A percentile compares a stretch with the other conserved stretches of the same genome.
Conservation (phyloP, 2,797 vertebrate species). For the Falco concolor region DNA sequence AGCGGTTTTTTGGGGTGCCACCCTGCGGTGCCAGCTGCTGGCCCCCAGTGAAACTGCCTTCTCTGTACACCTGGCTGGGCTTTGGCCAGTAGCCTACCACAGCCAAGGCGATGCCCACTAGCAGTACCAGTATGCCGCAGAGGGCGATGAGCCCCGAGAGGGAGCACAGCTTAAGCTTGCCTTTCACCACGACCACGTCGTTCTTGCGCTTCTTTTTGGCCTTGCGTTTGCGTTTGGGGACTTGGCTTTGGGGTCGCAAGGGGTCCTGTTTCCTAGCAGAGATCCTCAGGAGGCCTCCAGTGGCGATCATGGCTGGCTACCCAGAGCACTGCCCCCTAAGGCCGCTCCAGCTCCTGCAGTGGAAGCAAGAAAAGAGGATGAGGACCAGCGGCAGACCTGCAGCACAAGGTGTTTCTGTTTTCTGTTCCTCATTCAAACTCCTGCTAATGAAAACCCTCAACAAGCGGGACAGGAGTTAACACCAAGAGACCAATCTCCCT, state of each 20-base stretch:
- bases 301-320: constrained; percentile 90
- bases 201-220: constrained; percentile 92
- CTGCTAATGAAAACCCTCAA: not conserved
- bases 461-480: not conserved
- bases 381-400: not conserved
- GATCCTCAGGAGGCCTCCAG: constrained; percentile 95
- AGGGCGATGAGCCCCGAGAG: constrained; percentile 88
- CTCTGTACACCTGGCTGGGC: constrained; percentile 73
- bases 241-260: constrained; percentile 83
- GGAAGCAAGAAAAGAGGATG: constrained; percentile 59
- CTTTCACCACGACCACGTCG: constrained; percentile 95
- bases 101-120: constrained; percentile 92
- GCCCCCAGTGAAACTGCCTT: not conserved
- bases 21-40: not conserved
- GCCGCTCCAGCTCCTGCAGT: constrained; percentile 66
- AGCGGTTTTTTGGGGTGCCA: not conserved
- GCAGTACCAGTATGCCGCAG: constrained; percentile 85
- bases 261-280: constrained; percentile 95
- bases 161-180: constrained; percentile 92
- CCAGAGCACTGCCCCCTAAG: constrained; percentile 27
- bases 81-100: constrained; percentile 97
- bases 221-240: constrained; percentile 88
- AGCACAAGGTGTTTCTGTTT: not conserved
- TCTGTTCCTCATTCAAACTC: not conserved
- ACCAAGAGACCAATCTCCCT: not conserved